Evolutionary conservation across 2,888 invertebrate genomes (phyloP).

Genomic region (Gasteruption jaculator): DNA sequence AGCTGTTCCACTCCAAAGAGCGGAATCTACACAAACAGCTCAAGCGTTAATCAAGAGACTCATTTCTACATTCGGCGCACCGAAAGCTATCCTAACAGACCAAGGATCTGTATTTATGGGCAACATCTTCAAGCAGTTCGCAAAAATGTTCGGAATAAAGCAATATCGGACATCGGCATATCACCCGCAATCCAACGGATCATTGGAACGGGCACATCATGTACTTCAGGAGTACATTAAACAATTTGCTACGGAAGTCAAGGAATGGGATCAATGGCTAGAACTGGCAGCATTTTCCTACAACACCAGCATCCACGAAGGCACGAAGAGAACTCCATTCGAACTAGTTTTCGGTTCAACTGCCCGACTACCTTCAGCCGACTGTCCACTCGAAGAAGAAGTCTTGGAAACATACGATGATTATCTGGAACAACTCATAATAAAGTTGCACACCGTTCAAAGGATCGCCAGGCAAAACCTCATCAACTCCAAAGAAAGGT

Average conservation of each 20-base stretch:
- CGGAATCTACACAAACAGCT: slow-evolving; percentile 18
- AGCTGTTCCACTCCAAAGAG: slow-evolving; percentile 10
- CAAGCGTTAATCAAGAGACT: slow-evolving; percentile 14
- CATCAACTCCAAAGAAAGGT: slow-evolving; percentile 10
- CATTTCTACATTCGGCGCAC: slow-evolving; percentile 18
- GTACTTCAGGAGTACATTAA: slow-evolving; percentile 13
- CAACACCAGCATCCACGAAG: slow-evolving; percentile 16
- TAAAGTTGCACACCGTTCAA: slow-evolving; percentile 1
- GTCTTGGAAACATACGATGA: slow-evolving; percentile 5
- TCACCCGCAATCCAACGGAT: slow-evolving; percentile 18
- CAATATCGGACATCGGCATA: slow-evolving; percentile 16
- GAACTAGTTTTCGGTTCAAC: slow-evolving; percentile 12
- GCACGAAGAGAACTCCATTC: background rate
- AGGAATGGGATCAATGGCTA: slow-evolving; percentile 14
- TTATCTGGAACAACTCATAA: slow-evolving; percentile 11
- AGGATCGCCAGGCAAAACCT: slow-evolving; percentile 8
- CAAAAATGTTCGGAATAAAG: slow-evolving; percentile 14
- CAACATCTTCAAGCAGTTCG: slow-evolving; percentile 10
- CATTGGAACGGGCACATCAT: slow-evolving; percentile 14
- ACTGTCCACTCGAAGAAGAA: slow-evolving; percentile 3
- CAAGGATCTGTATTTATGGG: slow-evolving; percentile 18
- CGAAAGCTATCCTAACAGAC: slow-evolving; percentile 15
- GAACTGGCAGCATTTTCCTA: slow-evolving; percentile 11
- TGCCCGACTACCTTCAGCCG: background rate
- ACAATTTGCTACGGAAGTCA: slow-evolving; percentile 2